A percentile compares a stretch with the other conserved stretches of the same genome.
These are phyloP conservation scores for Malthinus flaveolus DNA, from an alignment of 2,888 invertebrate species.

Conservation along the genomic window DNA sequence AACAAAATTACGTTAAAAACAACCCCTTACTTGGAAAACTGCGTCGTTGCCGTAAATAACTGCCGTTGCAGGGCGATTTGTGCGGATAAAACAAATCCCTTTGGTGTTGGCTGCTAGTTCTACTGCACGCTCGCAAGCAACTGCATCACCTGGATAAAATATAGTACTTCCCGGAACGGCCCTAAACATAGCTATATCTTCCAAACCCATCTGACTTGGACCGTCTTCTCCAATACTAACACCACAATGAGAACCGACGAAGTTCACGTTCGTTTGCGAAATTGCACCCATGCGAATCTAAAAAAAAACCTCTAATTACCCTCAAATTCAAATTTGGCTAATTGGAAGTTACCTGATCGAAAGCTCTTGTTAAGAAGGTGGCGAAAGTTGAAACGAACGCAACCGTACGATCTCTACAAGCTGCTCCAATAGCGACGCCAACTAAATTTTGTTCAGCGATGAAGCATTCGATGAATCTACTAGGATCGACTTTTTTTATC, in stretches of 20 bases:
- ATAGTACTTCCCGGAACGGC: conserved; percentile 80
- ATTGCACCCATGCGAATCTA: conserved; percentile 99
- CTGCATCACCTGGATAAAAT: conserved; percentile 89
- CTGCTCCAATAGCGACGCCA: conserved; percentile 93
- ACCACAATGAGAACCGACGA: conserved; percentile 96
- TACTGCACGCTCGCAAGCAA: conserved; percentile 90
- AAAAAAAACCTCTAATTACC: conserved; percentile 23
- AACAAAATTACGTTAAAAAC: neutral
- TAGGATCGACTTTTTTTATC: conserved; percentile 72
- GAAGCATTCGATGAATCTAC: conserved; percentile 93
- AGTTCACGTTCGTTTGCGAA: conserved; percentile 96
- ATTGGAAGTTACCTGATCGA: conserved; percentile 84
- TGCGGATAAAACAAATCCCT: conserved; percentile 95
- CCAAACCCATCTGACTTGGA: conserved; percentile 99
- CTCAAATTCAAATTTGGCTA: neutral
- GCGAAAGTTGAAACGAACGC: conserved; percentile 98
- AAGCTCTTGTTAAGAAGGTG: conserved; percentile 94
- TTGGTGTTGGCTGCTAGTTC: conserved; percentile 94
- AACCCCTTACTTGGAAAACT: conserved; percentile 69
- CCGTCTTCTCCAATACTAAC: conserved; percentile 99
- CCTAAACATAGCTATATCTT: conserved; percentile 95
- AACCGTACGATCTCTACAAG: conserved; percentile 89
- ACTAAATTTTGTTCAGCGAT: conserved; percentile 99
- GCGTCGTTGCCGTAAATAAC: conserved; percentile 87
- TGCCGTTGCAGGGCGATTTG: conserved; percentile 87